Percentiles rank a stretch among this genome's conserved stretches.
Conservation (phyloP, 2,888 invertebrate genomes). For the Epirrhoe tristata region DNA sequence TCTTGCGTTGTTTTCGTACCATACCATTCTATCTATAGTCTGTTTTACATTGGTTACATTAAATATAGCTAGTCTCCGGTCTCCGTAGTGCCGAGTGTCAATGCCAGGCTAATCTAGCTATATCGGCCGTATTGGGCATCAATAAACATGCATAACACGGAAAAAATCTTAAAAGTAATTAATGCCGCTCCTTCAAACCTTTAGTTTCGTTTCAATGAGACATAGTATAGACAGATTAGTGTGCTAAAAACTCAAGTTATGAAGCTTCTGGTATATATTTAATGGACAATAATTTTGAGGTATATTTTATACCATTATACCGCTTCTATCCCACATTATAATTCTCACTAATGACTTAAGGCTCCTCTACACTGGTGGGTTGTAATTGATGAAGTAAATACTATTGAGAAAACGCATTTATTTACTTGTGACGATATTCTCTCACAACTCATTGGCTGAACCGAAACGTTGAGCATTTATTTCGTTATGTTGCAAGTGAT, state of each 20-base stretch:
- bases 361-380: neutral
- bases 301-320: constrained; percentile 13
- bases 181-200: neutral
- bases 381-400: neutral
- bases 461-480: no score
- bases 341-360: constrained; percentile 25
- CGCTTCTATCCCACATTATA: constrained; percentile 26
- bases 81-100: neutral
- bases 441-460: neutral
- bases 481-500: no score
- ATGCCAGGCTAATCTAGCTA: neutral
- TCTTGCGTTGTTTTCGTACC: neutral
- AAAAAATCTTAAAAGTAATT: neutral
- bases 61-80: neutral
- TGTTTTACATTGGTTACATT: neutral
- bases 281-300: constrained; percentile 18
- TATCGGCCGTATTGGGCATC: neutral
- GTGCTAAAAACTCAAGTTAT: constrained; percentile 3
- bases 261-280: constrained; percentile 18
- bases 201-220: neutral
- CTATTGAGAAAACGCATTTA: neutral
- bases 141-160: constrained; percentile 15
- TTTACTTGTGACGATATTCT: neutral
- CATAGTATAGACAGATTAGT: constrained; percentile 7
- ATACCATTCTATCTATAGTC: neutral